Evolutionary conservation across 2,797 vertebrate species (phyloP).

Genomic region (Siniperca obscura): DNA sequence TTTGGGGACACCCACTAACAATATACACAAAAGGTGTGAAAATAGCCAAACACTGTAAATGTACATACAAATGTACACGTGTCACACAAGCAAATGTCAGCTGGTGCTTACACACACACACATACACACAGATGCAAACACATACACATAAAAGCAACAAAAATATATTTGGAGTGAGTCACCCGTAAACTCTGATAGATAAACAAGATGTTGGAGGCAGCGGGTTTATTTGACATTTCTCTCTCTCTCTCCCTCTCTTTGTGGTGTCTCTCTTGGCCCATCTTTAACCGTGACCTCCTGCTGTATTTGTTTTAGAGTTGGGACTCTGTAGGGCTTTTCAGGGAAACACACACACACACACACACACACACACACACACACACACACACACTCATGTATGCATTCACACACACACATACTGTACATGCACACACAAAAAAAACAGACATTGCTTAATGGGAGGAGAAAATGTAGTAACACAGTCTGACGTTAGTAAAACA

Average conservation of each 20-base stretch:
- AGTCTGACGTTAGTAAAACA: constrained; percentile 45
- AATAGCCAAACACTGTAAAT: constrained; percentile 45
- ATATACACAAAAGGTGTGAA: constrained; percentile 48
- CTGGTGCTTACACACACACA: constrained; percentile 24
- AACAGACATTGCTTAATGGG: constrained; percentile 34
- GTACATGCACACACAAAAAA: constrained; percentile 6
- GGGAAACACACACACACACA: constrained; percentile 42
- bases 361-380: constrained; percentile 7
- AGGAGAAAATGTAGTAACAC: constrained; percentile 45
- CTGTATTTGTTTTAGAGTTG: constrained; percentile 77
- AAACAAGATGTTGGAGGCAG: constrained; percentile 77
- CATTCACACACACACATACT: constrained; percentile 19
- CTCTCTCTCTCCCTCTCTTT: constrained; percentile 39
- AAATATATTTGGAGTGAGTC: constrained; percentile 61
- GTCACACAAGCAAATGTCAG: constrained; percentile 34
- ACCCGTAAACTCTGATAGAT: constrained; percentile 69
- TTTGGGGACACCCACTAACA: constrained; percentile 48
- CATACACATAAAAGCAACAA: constrained; percentile 27
- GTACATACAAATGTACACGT: constrained; percentile 36
- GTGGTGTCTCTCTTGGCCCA: constrained; percentile 64
- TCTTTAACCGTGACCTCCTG: constrained; percentile 66
- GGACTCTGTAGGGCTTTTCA: constrained; percentile 52
- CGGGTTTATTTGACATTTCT: constrained; percentile 80
- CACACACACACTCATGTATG: not conserved
- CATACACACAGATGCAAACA: constrained; percentile 36